Evolutionary conservation across 2,113 vertebrate genomes (phyloP).

Genomic region (Gopherus flavomarginatus): DNA sequence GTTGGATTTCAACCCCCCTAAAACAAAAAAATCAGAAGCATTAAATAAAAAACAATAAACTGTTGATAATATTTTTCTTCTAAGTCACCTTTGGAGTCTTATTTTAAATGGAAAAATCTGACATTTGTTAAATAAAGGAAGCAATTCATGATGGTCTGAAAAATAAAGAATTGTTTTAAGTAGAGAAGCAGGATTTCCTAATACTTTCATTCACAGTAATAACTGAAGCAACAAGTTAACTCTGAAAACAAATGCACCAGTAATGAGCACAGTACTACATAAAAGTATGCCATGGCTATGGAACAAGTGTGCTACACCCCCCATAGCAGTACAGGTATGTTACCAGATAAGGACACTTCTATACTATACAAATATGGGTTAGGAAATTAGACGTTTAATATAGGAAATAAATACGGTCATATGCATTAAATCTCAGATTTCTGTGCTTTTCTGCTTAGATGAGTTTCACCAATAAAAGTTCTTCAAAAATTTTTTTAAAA

Average conservation of each 20-base stretch:
- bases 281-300: not conserved
- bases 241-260: not conserved
- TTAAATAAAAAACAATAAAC: not conserved
- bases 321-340: not conserved
- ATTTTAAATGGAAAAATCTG: not conserved
- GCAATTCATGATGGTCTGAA: constrained; percentile 8
- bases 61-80: too few relatives aligned
- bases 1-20: not conserved
- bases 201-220: not conserved
- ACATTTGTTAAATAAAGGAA: not conserved
- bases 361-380: not conserved
- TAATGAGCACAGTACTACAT: not conserved
- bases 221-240: not conserved
- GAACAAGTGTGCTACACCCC: not conserved
- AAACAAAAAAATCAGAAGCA: not conserved
- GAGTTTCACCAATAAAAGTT: not conserved
- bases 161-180: constrained; percentile 6
- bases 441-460: not conserved
- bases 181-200: fast-evolving
- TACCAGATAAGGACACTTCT: not conserved
- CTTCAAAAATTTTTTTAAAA: not conserved
- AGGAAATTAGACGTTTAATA: not conserved
- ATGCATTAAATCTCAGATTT: not conserved
- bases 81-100: too few relatives aligned
- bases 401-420: not conserved